A percentile compares a stretch with the other conserved stretches of the same genome.
Evolutionary conservation across 2,113 vertebrate species (phyloP).

Genomic region (Gnathonemus echidnorhynchus): DNA sequence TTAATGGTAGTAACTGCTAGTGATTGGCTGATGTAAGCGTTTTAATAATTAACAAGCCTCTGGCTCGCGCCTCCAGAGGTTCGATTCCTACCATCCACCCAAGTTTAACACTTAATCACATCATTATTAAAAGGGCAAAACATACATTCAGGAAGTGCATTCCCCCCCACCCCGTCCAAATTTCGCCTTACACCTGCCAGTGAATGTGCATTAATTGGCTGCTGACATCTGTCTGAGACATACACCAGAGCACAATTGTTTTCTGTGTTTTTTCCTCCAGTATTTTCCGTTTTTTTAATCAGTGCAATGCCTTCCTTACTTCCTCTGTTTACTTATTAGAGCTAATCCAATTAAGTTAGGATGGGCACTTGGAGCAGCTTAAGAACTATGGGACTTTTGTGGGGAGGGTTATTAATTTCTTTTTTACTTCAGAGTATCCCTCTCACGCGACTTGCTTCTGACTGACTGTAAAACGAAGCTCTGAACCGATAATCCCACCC

Average conservation of each 20-base stretch:
- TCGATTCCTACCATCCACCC: constrained; percentile 65
- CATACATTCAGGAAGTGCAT: constrained; percentile 49
- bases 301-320: constrained; percentile 69
- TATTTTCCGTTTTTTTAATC: constrained; percentile 49
- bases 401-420: constrained; percentile 70
- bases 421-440: constrained; percentile 59
- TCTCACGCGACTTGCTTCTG: constrained; percentile 60
- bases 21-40: constrained; percentile 69
- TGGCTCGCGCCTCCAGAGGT: constrained; percentile 65
- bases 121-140: constrained; percentile 66
- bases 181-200: constrained; percentile 43
- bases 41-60: constrained; percentile 75
- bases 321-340: constrained; percentile 76
- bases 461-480: constrained; percentile 66
- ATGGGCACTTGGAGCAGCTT: constrained; percentile 70
- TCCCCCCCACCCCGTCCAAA: constrained; percentile 31
- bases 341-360: constrained; percentile 77
- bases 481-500: constrained; percentile 42
- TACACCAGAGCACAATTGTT: constrained; percentile 50
- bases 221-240: constrained; percentile 42
- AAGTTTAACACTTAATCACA: constrained; percentile 71
- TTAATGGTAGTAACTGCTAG: constrained; percentile 71
- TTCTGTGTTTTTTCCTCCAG: constrained; percentile 59
- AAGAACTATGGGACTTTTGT: constrained; percentile 64
- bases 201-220: constrained; percentile 43